Evolutionary conservation across 2,797 vertebrate species (phyloP), one percentile per base, ranked within the genome.

Genomic region (Gymnodraco acuticeps): DNA sequence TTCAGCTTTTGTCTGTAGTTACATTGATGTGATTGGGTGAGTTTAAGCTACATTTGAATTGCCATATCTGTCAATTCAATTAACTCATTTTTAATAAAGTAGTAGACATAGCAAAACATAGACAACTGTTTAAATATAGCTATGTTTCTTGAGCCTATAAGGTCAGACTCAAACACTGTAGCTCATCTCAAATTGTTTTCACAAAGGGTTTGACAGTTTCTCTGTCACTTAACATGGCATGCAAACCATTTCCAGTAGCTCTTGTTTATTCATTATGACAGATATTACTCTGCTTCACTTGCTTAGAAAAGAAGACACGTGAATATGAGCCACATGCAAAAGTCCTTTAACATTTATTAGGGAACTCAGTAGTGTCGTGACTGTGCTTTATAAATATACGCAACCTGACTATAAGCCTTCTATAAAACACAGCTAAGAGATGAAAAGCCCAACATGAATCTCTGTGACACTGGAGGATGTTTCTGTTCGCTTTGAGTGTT

Each of bases 401-500:
- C 12, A 20, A 17, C 16, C 17, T 7, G 55, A 69, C 52, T 60
- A 10, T 45, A 52, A 54, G 59, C 47, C 52, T 60, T 13, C n/a
- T 53, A 59, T 62, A 20, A 79, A 66, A 78, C 73, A 12, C 46
- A 61, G 50, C 64, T 11, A 62, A 42, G 31, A 68, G 70, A 84
- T 64, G 51, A 78, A 84, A 64, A 75, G 73, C 50, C 27, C 71
- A 17, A 76, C 64, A 58, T 73, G 73, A 84, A 68, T 70, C 77
- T 81, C 70, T 43, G 54, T 74, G 81, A 89, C 82, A 82, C 51
- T 6, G 42, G 79, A 85, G 69, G 66, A 79, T 75, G 80, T 72
- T 85, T 64, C 68, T 64, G 41, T 83, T 78, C 54, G 70, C 66
- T 58, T 77, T 70, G 43, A 87, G 67, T 76, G 64, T 72, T 82